phyloP scores from a whole-genome alignment of 2,888 invertebrate genomes.

The Gandaritis pyraliata region DNA sequence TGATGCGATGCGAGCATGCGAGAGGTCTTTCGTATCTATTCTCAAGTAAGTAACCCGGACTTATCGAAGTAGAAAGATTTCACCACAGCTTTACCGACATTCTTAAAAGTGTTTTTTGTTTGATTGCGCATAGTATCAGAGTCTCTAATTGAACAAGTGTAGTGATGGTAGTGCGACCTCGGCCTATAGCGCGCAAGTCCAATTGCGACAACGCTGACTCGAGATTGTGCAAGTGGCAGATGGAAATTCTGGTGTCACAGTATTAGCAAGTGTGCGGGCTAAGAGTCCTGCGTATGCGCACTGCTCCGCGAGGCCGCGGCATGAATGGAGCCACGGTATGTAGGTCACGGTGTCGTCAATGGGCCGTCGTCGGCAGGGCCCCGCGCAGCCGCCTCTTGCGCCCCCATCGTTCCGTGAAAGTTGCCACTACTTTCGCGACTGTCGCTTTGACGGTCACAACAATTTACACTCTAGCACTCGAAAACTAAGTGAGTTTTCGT shows the following conservation, averaged over 20 bases:
- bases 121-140: slow-evolving; percentile 64
- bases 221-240: slow-evolving; percentile 74
- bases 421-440: slow-evolving; percentile 83
- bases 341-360: slow-evolving; percentile 84
- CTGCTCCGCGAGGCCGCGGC: slow-evolving; percentile 68
- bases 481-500: slow-evolving; percentile 76
- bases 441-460: slow-evolving; percentile 59
- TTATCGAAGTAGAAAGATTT: slow-evolving; percentile 34
- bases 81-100: slow-evolving; percentile 44
- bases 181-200: slow-evolving; percentile 59
- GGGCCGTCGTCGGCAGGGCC: slow-evolving; percentile 74
- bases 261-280: slow-evolving; percentile 61
- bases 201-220: slow-evolving; percentile 72
- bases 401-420: slow-evolving; percentile 81
- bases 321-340: slow-evolving; percentile 82
- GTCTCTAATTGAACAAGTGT: slow-evolving; percentile 81
- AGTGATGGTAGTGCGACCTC: slow-evolving; percentile 71
- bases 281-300: slow-evolving; percentile 70
- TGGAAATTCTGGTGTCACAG: slow-evolving; percentile 75
- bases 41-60: slow-evolving; percentile 26
- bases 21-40: slow-evolving; percentile 16
- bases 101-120: slow-evolving; percentile 47
- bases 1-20: slow-evolving; percentile 12
- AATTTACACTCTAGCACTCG: slow-evolving; percentile 74
- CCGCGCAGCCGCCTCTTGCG: slow-evolving; percentile 74